These are phyloP conservation scores for Nymphalis polychloros DNA, from an alignment of 2,888 invertebrate genomes.

Conservation along the genomic window DNA sequence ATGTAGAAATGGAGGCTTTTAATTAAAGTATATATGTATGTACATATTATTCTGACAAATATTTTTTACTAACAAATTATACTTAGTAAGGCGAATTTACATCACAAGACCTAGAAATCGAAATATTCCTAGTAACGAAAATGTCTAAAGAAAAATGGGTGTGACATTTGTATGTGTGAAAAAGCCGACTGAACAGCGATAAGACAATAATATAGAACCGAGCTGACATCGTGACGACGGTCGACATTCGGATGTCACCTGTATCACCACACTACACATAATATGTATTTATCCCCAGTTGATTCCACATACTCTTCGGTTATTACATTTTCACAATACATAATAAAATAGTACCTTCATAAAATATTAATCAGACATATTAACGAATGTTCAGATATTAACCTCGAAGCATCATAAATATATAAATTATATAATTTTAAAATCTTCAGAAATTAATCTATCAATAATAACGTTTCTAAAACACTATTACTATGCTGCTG, in stretches of 20 bases:
- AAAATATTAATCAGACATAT: too few relatives aligned
- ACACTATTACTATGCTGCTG: too few relatives aligned
- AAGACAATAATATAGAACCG: slow-evolving; percentile 25
- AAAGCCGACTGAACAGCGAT: slow-evolving; percentile 14
- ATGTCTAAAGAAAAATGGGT: slow-evolving; percentile 1
- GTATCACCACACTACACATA: not conserved
- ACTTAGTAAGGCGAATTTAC: too few relatives aligned
- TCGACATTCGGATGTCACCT: slow-evolving; percentile 42
- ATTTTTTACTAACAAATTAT: too few relatives aligned
- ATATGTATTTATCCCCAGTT: slow-evolving; percentile 18
- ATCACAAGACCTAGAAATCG: not conserved
- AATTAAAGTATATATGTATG: too few relatives aligned
- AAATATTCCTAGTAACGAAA: not conserved
- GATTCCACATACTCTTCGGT: not conserved
- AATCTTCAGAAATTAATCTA: too few relatives aligned
- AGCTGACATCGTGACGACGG: slow-evolving; percentile 39
- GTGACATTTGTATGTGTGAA: not conserved
- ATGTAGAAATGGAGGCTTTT: not conserved
- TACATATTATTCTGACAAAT: too few relatives aligned
- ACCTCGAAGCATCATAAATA: too few relatives aligned
- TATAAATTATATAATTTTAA: too few relatives aligned
- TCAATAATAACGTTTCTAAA: too few relatives aligned
- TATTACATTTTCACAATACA: not conserved
- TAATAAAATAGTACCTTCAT: not conserved
- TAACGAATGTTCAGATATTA: too few relatives aligned